phyloP scores from a whole-genome alignment of 92 coral and sea anemone species.

The Montipora capitata region DNA sequence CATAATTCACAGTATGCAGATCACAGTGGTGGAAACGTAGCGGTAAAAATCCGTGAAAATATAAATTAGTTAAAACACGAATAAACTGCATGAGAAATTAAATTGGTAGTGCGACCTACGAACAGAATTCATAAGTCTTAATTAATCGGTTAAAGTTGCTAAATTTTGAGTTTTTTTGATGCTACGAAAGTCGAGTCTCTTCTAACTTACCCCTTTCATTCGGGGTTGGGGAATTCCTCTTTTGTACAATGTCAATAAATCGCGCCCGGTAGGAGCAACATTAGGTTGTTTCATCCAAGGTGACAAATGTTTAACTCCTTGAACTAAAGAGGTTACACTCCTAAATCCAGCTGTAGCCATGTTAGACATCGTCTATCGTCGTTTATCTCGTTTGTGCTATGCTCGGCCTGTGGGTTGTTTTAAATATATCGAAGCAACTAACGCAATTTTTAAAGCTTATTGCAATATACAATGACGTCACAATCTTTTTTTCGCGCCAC shows the following conservation, averaged over 20 bases:
- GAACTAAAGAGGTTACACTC: slow-evolving; percentile 16
- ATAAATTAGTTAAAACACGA: no score
- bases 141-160: no score
- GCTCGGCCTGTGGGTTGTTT: slow-evolving; percentile 1
- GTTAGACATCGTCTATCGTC: background rate
- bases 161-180: no score
- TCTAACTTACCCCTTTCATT: slow-evolving; percentile 24
- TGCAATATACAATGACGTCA: slow-evolving; percentile 42
- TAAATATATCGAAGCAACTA: background rate
- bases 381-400: background rate
- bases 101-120: no score
- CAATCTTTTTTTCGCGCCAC: background rate
- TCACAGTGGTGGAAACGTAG: no score
- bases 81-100: no score
- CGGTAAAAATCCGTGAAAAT: no score
- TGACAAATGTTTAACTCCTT: slow-evolving; percentile 1
- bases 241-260: background rate
- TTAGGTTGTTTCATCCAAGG: slow-evolving; percentile 13
- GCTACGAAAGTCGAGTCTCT: no score
- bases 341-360: slow-evolving; percentile 52
- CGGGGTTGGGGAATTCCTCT: slow-evolving; percentile 28
- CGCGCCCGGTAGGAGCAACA: slow-evolving; percentile 10
- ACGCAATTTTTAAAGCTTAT: slow-evolving; percentile 45
- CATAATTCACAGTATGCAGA: background rate
- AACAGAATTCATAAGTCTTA: no score